Conservation (phyloP, 2,888 invertebrate species). For the Limnephilus auricula region DNA sequence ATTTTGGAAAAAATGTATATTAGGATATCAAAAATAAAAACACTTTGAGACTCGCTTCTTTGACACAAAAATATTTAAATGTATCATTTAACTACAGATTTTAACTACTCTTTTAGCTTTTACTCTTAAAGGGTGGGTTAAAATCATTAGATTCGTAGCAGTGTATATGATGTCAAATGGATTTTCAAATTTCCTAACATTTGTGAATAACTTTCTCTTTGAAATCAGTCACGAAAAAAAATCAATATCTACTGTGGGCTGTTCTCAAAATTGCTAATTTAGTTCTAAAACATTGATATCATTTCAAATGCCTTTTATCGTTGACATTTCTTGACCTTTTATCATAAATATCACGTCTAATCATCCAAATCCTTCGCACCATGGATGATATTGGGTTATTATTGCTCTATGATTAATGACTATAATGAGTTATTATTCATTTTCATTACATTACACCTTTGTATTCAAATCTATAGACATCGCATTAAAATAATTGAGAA, state of each 20-base stretch:
- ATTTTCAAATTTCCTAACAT: neutral
- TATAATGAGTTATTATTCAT: neutral
- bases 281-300: neutral
- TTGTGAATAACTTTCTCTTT: neutral
- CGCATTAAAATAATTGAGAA: too few relatives aligned
- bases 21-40: too few relatives aligned
- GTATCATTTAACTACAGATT: neutral
- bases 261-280: neutral
- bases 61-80: too few relatives aligned
- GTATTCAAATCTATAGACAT: neutral
- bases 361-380: conserved; percentile 3
- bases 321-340: conserved; percentile 27
- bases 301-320: neutral
- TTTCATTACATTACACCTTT: neutral
- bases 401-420: too few relatives aligned
- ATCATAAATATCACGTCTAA: conserved; percentile 11
- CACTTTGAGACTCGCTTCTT: too few relatives aligned
- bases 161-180: neutral
- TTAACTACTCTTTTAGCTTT: too few relatives aligned
- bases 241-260: neutral
- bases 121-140: neutral
- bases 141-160: neutral
- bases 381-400: neutral
- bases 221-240: neutral
- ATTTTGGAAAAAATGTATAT: too few relatives aligned